phyloP scores from a whole-genome alignment of 92 coral and sea anemone genomes.

The Phymanthus crucifer region DNA sequence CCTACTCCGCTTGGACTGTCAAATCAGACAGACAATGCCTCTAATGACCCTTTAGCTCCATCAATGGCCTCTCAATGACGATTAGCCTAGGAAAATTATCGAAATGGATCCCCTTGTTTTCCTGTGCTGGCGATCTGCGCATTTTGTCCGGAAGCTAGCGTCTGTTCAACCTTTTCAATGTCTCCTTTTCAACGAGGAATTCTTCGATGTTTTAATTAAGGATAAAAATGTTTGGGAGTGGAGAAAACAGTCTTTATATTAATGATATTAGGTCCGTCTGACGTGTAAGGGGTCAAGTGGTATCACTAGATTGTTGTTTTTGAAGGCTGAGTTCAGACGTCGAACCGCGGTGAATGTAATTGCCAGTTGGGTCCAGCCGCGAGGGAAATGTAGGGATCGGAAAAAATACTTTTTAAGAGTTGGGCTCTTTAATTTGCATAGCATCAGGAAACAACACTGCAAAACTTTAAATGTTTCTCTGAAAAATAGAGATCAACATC shows the following conservation, averaged over 20 bases:
- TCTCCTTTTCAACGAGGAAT: neutral
- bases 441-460: too few relatives aligned
- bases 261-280: neutral
- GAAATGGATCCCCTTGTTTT: neutral
- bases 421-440: too few relatives aligned
- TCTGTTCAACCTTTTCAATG: neutral
- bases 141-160: neutral
- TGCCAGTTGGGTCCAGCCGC: too few relatives aligned
- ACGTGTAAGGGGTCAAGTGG: constrained; percentile 3
- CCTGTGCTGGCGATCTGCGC: neutral
- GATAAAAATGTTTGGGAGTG: neutral
- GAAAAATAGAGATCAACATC: too few relatives aligned
- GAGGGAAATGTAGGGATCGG: too few relatives aligned
- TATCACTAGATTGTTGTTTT: neutral
- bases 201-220: neutral
- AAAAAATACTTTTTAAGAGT: too few relatives aligned
- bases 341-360: too few relatives aligned
- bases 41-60: neutral
- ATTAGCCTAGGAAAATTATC: neutral
- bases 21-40: neutral
- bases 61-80: constrained; percentile 11
- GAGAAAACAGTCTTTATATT: neutral
- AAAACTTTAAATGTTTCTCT: too few relatives aligned
- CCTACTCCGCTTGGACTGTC: neutral
- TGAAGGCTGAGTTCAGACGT: neutral